A percentile compares a stretch with the other conserved stretches of the same genome.
phyloP scores from a whole-genome alignment of 2,797 vertebrate genomes.

The Poliocrania exsul region DNA sequence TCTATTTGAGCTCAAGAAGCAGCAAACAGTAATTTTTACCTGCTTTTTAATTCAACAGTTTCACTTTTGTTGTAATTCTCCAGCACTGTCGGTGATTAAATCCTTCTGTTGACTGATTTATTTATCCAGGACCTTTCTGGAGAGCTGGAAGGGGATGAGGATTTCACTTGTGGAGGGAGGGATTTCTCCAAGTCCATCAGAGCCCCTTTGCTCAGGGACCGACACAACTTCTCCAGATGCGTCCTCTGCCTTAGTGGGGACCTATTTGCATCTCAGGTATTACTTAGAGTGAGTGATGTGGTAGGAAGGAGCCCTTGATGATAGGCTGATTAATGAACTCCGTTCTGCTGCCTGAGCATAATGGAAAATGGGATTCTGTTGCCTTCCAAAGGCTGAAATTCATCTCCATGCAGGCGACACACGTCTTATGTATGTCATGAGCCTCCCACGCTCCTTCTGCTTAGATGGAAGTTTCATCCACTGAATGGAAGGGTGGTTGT shows the following conservation, averaged over 20 bases:
- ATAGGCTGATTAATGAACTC: slow-evolving; percentile 69
- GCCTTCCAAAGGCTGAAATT: slow-evolving; percentile 62
- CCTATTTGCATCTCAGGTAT: slow-evolving; percentile 63
- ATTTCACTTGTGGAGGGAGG: neutral
- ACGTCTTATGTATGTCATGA: slow-evolving; percentile 54
- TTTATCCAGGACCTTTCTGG: slow-evolving; percentile 9
- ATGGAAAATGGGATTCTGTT: slow-evolving; percentile 71
- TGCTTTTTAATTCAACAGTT: neutral
- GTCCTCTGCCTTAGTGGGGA: slow-evolving; percentile 56
- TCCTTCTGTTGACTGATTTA: neutral
- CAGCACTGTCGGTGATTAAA: neutral
- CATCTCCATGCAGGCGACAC: slow-evolving; percentile 62
- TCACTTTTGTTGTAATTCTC: neutral
- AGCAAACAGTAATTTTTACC: neutral
- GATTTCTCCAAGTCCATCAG: slow-evolving; percentile 40
- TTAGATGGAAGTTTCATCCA: slow-evolving; percentile 30
- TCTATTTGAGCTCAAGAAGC: neutral
- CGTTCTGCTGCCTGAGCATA: slow-evolving; percentile 67
- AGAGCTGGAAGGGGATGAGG: slow-evolving; percentile 12
- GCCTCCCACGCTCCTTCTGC: slow-evolving; percentile 20
- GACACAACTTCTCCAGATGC: slow-evolving; percentile 60
- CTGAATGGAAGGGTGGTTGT: slow-evolving; percentile 36
- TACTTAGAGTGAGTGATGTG: slow-evolving; percentile 62
- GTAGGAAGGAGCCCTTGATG: slow-evolving; percentile 55
- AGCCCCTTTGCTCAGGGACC: neutral